Conservation (phyloP, 2,888 invertebrate genomes). For the Epirrhoe alternata region DNA sequence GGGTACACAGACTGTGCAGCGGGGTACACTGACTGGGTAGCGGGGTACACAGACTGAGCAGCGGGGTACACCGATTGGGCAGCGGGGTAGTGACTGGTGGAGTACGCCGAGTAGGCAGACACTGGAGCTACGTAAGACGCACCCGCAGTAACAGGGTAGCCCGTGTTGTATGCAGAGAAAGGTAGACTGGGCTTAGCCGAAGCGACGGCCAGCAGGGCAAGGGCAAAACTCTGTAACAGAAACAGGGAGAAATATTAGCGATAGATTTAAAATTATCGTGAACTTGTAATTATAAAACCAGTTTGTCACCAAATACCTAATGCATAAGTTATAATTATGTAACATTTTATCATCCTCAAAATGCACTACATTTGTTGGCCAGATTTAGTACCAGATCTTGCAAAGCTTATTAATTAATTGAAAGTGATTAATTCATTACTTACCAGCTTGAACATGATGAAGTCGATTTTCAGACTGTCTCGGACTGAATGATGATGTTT, state of each 20-base stretch:
- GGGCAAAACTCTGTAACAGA: slow-evolving; percentile 50
- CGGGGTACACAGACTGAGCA: slow-evolving; percentile 13
- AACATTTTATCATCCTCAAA: neutral
- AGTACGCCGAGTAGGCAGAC: slow-evolving; percentile 21
- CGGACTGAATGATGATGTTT: slow-evolving; percentile 39
- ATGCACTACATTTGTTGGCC: neutral
- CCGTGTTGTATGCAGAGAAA: slow-evolving; percentile 13
- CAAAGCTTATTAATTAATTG: neutral
- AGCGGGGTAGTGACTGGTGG: neutral
- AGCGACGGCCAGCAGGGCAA: slow-evolving; percentile 61
- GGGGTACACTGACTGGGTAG: slow-evolving; percentile 12
- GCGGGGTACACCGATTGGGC: neutral
- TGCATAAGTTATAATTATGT: neutral
- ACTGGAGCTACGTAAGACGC: slow-evolving; percentile 17
- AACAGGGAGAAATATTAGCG: neutral
- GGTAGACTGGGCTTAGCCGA: slow-evolving; percentile 48
- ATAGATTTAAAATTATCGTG: neutral
- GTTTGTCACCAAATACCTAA: neutral
- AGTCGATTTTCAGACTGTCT: slow-evolving; percentile 39
- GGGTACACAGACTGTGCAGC: slow-evolving; percentile 11
- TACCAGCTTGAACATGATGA: slow-evolving; percentile 57
- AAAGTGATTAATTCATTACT: slow-evolving; percentile 26
- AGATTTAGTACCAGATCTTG: neutral
- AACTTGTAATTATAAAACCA: neutral
- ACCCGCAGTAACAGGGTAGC: slow-evolving; percentile 2